Conservation (phyloP, 2,888 invertebrate species). For the Dasypolia templi region DNA sequence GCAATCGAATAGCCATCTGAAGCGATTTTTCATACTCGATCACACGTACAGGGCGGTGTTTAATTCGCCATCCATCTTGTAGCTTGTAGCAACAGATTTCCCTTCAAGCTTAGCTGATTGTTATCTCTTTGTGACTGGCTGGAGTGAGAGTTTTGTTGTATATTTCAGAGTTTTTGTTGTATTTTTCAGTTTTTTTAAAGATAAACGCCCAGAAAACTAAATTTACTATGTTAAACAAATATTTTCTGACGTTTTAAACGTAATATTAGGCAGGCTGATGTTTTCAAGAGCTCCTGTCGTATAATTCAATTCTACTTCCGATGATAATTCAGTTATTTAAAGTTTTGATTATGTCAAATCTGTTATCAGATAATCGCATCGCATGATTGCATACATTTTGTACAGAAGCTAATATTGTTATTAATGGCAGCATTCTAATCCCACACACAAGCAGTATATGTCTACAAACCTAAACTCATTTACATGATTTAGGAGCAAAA, state of each 20-base stretch:
- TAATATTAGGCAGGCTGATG: background rate
- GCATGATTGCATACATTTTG: no score
- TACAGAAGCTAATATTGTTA: background rate
- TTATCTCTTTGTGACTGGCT: conserved; percentile 61
- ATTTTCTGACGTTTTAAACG: background rate
- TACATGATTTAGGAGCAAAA: background rate
- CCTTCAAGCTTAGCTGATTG: conserved; percentile 68
- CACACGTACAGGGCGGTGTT: conserved; percentile 80
- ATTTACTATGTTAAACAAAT: no score
- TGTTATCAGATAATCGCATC: no score
- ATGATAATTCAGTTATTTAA: no score
- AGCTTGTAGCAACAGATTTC: conserved; percentile 81
- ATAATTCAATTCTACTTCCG: background rate
- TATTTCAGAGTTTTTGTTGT: no score
- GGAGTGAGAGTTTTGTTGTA: conserved; percentile 30
- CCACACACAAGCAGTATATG: background rate
- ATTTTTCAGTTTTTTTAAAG: no score
- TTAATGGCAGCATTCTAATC: background rate
- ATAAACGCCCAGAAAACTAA: background rate
- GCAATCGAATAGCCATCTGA: conserved; percentile 80
- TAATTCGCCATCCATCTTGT: conserved; percentile 87
- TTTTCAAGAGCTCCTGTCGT: background rate
- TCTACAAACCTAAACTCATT: background rate
- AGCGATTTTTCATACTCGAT: conserved; percentile 89
- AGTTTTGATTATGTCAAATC: no score